A percentile compares a stretch with the other conserved stretches of the same genome.
phyloP scores from a whole-genome alignment of 1,140 invertebrate genomes.

The Temnothorax nylanderi region DNA sequence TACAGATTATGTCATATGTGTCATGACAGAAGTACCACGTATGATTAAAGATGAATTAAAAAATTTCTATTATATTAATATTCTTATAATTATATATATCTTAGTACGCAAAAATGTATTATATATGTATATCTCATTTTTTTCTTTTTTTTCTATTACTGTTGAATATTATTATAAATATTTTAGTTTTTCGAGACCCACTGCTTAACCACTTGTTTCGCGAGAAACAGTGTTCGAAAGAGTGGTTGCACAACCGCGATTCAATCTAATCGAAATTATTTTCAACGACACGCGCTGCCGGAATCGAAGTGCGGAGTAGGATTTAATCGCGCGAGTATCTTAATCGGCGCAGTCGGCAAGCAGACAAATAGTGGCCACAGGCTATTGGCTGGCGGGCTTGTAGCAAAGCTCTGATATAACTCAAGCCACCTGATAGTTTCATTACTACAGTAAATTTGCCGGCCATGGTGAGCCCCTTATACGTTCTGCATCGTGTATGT shows the following conservation, averaged over 20 bases:
- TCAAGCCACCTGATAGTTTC: conserved; percentile 78
- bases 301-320: conserved; percentile 45
- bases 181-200: background rate
- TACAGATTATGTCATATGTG: background rate
- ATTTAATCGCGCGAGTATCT: conserved; percentile 79
- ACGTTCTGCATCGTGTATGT: conserved; percentile 60
- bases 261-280: conserved; percentile 52
- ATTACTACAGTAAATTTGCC: conserved; percentile 77
- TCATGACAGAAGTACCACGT: background rate
- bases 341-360: conserved; percentile 78
- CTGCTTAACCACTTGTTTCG: background rate
- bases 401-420: conserved; percentile 77
- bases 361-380: conserved; percentile 79
- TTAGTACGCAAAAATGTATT: background rate
- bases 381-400: conserved; percentile 75
- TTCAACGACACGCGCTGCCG: background rate
- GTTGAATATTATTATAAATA: background rate
- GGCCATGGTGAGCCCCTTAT: conserved; percentile 68
- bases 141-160: background rate
- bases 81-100: background rate
- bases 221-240: background rate
- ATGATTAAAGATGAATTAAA: background rate
- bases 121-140: background rate
- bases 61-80: background rate
- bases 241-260: background rate